Percentiles rank a stretch among this genome's conserved stretches.
These are phyloP conservation scores for Recurvirostra avosetta DNA, from an alignment of 2,113 vertebrate genomes.

Conservation along the genomic window DNA sequence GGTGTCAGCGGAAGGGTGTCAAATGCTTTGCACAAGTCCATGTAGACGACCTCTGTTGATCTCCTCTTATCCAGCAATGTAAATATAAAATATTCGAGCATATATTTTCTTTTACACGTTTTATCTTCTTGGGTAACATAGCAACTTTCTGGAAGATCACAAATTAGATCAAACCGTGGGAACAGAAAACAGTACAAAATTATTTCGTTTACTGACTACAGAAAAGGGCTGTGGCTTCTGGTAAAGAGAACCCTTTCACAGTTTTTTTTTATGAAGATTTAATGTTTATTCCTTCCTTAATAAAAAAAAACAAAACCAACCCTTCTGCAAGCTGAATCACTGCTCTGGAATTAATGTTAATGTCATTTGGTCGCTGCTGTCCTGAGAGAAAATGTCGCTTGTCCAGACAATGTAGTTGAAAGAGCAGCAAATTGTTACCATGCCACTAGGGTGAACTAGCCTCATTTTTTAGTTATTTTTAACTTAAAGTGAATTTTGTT, in stretches of 20 bases:
- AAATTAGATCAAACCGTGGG: not conserved
- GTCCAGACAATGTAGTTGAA: conserved; percentile 54
- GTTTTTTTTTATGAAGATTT: conserved; percentile 13
- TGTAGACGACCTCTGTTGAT: too few species aligned
- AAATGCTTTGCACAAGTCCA: too few species aligned
- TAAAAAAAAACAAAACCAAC: not conserved
- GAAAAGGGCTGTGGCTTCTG: conserved; percentile 13
- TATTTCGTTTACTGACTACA: conserved; percentile 32
- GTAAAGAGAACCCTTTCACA: conserved; percentile 16
- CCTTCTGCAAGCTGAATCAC: conserved; percentile 59
- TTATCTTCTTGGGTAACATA: conserved; percentile 11
- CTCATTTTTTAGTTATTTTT: conserved; percentile 52
- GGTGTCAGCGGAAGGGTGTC: too few species aligned
- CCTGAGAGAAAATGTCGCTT: conserved; percentile 46
- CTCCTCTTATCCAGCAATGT: too few species aligned
- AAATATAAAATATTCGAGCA: not conserved
- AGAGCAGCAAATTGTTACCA: conserved; percentile 54
- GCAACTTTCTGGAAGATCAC: not conserved
- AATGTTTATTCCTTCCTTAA: conserved; percentile 33
- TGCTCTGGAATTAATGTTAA: conserved; percentile 58
- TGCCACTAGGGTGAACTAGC: conserved; percentile 45
- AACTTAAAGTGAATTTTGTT: not conserved
- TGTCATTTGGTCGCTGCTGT: conserved; percentile 48
- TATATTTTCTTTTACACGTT: conserved; percentile 28
- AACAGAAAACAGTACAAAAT: conserved; percentile 8